Evolutionary conservation across 2,113 vertebrate species (phyloP).

Genomic region (Poeciliopsis retropinna): DNA sequence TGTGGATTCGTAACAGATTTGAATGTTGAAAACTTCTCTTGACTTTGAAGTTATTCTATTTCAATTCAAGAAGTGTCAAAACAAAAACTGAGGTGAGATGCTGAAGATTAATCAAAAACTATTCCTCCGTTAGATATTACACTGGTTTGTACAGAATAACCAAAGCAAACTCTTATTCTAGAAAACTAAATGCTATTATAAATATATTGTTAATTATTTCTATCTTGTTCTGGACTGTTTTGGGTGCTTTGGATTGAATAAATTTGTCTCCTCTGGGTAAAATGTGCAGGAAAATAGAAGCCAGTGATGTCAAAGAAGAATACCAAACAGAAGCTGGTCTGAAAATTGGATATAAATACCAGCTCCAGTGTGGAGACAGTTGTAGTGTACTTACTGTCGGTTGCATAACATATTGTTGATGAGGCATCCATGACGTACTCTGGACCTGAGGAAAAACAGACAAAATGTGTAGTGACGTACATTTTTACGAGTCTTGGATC

Average conservation of each 20-base stretch:
- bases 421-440: slow-evolving; percentile 99
- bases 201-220: neutral
- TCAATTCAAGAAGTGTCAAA: neutral
- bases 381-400: slow-evolving; percentile 94
- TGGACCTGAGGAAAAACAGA: slow-evolving; percentile 86
- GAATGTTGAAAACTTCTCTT: neutral
- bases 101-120: neutral
- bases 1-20: neutral
- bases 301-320: neutral
- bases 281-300: neutral
- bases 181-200: neutral
- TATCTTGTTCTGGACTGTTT: neutral
- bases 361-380: slow-evolving; percentile 25
- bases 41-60: neutral
- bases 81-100: neutral
- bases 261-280: neutral
- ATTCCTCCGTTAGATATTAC: neutral
- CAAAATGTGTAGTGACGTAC: slow-evolving; percentile 29
- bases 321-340: neutral
- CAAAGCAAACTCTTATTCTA: neutral
- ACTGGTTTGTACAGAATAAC: neutral
- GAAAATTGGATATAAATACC: neutral
- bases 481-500: neutral
- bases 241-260: neutral
- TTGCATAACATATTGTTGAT: slow-evolving; percentile 99